A percentile compares a stretch with the other conserved stretches of the same genome.
Evolutionary conservation across 1,140 invertebrate genomes (phyloP).

Genomic region (Drosophila simulans): DNA sequence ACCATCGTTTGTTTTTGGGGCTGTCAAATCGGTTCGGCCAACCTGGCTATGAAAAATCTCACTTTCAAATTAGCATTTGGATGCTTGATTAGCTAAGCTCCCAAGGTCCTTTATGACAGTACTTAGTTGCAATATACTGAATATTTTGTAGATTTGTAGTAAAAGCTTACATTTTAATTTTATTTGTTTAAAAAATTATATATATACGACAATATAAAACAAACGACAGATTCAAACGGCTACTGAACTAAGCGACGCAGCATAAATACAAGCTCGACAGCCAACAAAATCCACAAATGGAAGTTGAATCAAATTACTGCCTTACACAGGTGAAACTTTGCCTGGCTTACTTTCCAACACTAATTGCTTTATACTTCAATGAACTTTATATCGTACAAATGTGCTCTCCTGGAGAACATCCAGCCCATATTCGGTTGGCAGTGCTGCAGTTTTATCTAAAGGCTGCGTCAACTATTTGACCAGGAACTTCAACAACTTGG

Average conservation of each 20-base stretch:
- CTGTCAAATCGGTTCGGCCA: constrained; percentile 24
- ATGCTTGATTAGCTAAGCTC: no score
- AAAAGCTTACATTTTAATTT: neutral
- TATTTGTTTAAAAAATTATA: neutral
- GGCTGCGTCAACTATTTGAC: constrained; percentile 67
- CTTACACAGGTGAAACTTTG: constrained; percentile 44
- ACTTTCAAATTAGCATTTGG: no score
- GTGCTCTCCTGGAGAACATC: constrained; percentile 1
- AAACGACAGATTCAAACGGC: no score
- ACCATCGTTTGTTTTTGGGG: constrained; percentile 1
- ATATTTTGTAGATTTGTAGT: no score
- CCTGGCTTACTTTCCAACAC: constrained; percentile 47
- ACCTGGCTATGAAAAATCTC: neutral
- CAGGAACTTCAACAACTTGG: constrained; percentile 65
- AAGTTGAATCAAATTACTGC: constrained; percentile 55
- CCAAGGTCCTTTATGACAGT: no score
- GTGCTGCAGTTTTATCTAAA: constrained; percentile 53
- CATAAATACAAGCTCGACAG: constrained; percentile 20
- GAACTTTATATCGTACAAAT: constrained; percentile 57
- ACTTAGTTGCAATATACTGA: no score
- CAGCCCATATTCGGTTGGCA: neutral
- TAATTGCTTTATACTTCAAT: constrained; percentile 61
- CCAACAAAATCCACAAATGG: constrained; percentile 39
- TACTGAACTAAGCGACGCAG: neutral
- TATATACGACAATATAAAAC: neutral